Base-by-base conservation (phyloP, 2,888 invertebrate species). In the Idaea straminata region DNA sequence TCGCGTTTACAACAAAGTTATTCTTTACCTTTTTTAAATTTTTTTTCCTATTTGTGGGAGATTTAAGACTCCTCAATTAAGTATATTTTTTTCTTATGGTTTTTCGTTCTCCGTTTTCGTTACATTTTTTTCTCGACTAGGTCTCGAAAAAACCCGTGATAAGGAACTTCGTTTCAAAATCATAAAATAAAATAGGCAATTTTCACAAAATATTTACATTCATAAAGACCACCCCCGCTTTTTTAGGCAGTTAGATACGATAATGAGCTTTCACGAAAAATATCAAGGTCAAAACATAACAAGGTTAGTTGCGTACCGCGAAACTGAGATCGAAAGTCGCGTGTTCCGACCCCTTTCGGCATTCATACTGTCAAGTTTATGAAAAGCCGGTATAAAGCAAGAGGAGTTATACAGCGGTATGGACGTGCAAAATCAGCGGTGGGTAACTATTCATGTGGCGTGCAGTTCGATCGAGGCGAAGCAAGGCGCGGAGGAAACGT, bases 401-500 rank as follows among this genome's bases (percentile, higher is more conserved):
- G 78, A 79, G 73, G 74, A 83, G 83, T 85, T 82, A 87, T 83
- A 80, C 76, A 76, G 80, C 75, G 76, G 76, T 85, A 86, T 84
- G 87, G 85, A 87, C 87, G 86, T 91, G 91, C 91, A 88, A 91
- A 91, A 91, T 91, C 91, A 87, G 83, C 82, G 86, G 83, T 76
- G 80, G 83, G 80, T 81, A 78, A 82, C 81, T 82, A 79, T 86
- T 83, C 84, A 84, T 81, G 83, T 88, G 84, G 87, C 90, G 89
- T 92, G 90, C 89, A 90, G 84, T 92, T 92, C 92, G 92, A 92
- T 92, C 92, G 92, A 83, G 83, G 86, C 77, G 74, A 81, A 83
- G 82, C 84, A 87, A 92, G 92, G 92, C 89, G 92, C 90, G 92
- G 92, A 91, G 91, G 90, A 92, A 91, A 91, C 88, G 91, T 91